Base-by-base conservation (phyloP, 2,888 invertebrate genomes). In the Ditula angustiorana region DNA sequence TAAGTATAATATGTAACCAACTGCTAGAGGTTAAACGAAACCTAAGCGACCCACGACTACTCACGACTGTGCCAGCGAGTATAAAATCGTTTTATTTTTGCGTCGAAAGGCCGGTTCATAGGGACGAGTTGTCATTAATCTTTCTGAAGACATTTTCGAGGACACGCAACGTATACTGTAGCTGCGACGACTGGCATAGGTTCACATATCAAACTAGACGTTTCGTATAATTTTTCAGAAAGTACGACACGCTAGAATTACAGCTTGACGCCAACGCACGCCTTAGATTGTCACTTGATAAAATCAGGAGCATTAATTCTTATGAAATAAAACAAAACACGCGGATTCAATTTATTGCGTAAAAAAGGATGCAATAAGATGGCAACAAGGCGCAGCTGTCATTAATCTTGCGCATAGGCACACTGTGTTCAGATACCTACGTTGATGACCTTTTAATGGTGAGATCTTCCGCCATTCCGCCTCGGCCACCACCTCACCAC, bases 361-460 rank as follows among this genome's bases (percentile, higher is more conserved):
- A 50, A 7, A n/a, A 56, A 19, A 41, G 26, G 11, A 58, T 58
- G 52, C 57, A 52, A 41, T 46, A 41, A 41, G 41, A 26, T 55
- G 13, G 26, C 61, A 33, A 44, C 44, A 57, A 28, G 56, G 35
- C 57, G 28, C 28, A 50, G 21, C 33, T 23, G 7, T 26, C 50
- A 62, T 64, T 58, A 64, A 64, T 53, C 64, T 59, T 64, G 47
- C 44, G 53, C 21, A 63, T 50, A 16, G 23, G 19, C 50, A 35
- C 24, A 46, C 26, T 41, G 10, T 37, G 46, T 30, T 30, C 50
- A 57, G 68, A 61, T 61, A 66, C 37, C 19, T 41, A 41, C 57
- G 61, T 61, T 64, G 74, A 73, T 75, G 74, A 74, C 73, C 74
- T 75, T 78, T 78, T 70, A 74, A 75, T 71, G 73, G 64, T 68